Evolutionary conservation across 53 echinoderm and acorn worm genomes (phyloP).

Genomic region (Patiria pectinifera): DNA sequence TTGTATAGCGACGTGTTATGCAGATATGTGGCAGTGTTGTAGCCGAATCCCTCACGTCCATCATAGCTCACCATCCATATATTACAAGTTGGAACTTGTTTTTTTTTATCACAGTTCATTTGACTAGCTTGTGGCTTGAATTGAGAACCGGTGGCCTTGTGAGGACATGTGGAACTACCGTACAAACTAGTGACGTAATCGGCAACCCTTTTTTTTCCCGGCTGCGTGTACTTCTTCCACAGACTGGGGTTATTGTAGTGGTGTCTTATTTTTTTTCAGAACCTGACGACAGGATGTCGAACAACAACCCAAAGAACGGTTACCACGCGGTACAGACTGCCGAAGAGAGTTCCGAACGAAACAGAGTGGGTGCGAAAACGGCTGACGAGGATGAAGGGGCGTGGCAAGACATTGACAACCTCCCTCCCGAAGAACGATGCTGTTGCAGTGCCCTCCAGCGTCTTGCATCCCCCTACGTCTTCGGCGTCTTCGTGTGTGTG

Average conservation of each 20-base stretch:
- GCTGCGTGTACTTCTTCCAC: too few species aligned
- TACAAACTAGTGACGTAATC: too few species aligned
- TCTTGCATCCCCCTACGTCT: conserved; percentile 35
- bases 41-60: too few species aligned
- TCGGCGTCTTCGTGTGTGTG: conserved; percentile 23
- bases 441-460: conserved; percentile 48
- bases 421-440: conserved; percentile 18
- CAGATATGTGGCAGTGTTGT: too few species aligned
- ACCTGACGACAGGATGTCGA: not conserved
- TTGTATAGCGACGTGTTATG: too few species aligned
- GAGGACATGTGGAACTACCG: too few species aligned
- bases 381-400: conserved; percentile 4
- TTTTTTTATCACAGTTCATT: too few species aligned
- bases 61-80: too few species aligned
- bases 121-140: too few species aligned
- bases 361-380: not conserved
- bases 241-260: not conserved
- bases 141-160: too few species aligned
- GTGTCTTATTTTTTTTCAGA: not conserved
- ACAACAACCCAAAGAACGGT: not conserved
- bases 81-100: too few species aligned
- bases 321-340: conserved; percentile 27
- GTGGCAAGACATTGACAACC: not conserved
- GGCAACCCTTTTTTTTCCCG: too few species aligned
- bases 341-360: not conserved